Conservation (phyloP, 2,797 vertebrate species). For the Sebastiscus tertius region DNA sequence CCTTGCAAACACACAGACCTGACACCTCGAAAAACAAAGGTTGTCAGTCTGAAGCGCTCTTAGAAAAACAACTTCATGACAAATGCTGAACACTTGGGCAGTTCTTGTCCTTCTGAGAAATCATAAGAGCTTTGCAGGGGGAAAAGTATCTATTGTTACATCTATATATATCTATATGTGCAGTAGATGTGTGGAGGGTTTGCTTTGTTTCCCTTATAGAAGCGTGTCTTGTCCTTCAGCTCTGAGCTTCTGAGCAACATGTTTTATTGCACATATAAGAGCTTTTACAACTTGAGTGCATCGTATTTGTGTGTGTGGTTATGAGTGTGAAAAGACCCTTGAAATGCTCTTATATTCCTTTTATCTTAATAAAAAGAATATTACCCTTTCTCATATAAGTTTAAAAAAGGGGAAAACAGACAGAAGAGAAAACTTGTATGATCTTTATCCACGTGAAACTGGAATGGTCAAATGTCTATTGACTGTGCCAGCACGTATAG, state of each 20-base stretch:
- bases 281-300: not conserved
- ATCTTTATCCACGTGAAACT: not conserved
- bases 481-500: not conserved
- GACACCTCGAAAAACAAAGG: slow-evolving; percentile 16
- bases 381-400: not conserved
- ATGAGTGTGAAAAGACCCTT: not conserved
- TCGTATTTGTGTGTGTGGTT: not conserved
- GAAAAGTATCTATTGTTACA: accelerated
- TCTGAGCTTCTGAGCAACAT: not conserved
- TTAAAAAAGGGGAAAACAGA: not conserved
- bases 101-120: not conserved
- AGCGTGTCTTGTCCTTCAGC: not conserved
- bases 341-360: not conserved
- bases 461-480: not conserved
- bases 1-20: slow-evolving; percentile 17
- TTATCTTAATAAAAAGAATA: not conserved
- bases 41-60: not conserved
- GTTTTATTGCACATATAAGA: not conserved
- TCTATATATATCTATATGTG: not conserved
- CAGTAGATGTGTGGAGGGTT: not conserved
- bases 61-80: not conserved
- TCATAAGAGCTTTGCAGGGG: not conserved
- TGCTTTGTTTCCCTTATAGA: not conserved
- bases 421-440: not conserved
- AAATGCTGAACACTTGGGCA: not conserved